Evolutionary conservation across 1,140 invertebrate species (phyloP).

Genomic region (Portunus trituberculatus): DNA sequence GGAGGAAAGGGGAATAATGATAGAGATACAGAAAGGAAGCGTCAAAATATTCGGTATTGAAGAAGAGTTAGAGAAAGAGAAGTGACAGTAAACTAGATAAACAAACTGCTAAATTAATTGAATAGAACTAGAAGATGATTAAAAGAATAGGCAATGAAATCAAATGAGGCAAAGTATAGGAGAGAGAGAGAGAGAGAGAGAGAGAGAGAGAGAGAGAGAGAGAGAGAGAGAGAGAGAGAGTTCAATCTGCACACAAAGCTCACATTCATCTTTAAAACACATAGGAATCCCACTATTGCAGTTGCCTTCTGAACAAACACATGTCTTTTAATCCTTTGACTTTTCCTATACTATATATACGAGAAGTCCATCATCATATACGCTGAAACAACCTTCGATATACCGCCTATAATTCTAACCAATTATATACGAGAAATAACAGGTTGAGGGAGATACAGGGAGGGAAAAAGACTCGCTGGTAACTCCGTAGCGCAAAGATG

Average conservation of each 20-base stretch:
- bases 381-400: constrained; percentile 72
- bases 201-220: neutral
- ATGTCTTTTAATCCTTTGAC: neutral
- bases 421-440: constrained; percentile 73
- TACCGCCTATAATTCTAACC: constrained; percentile 72
- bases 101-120: neutral
- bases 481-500: constrained; percentile 65
- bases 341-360: neutral
- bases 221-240: neutral
- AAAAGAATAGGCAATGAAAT: no score
- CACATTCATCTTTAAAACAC: neutral
- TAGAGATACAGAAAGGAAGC: neutral
- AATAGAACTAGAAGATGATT: no score
- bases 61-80: neutral
- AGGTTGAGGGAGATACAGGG: constrained; percentile 61
- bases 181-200: neutral
- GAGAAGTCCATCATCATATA: constrained; percentile 67
- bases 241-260: neutral
- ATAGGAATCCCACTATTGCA: neutral
- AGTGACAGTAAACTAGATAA: neutral
- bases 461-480: constrained; percentile 54
- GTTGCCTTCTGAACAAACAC: neutral
- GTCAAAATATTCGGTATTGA: neutral
- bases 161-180: neutral
- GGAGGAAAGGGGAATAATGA: neutral